These are phyloP conservation scores for Cistogaster globosa DNA, from an alignment of 2,888 invertebrate species.

Conservation along the genomic window DNA sequence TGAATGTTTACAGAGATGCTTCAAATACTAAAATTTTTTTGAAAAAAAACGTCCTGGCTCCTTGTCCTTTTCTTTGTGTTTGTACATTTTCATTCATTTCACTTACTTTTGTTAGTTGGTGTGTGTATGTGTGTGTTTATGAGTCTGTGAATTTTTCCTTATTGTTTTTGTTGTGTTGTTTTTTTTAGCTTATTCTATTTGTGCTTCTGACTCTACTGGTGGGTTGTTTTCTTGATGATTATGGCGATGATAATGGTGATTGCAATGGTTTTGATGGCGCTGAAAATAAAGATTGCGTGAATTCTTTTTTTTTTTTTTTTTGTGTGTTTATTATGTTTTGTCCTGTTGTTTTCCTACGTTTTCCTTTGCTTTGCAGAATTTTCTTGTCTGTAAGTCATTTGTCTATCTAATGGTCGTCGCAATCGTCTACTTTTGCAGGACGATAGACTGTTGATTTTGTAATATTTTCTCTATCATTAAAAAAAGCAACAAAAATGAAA, in stretches of 20 bases:
- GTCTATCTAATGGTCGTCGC: slow-evolving; percentile 64
- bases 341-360: slow-evolving; percentile 26
- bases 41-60: slow-evolving; percentile 36
- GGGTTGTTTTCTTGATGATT: slow-evolving; percentile 82
- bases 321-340: slow-evolving; percentile 27
- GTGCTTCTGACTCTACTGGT: slow-evolving; percentile 79
- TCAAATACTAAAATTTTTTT: not conserved
- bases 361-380: slow-evolving; percentile 58
- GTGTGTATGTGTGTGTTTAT: slow-evolving; percentile 5
- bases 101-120: slow-evolving; percentile 7
- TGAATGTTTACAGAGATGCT: slow-evolving; percentile 46
- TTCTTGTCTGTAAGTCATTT: slow-evolving; percentile 56
- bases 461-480: slow-evolving; percentile 42
- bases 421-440: slow-evolving; percentile 59
- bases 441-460: slow-evolving; percentile 67
- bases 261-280: slow-evolving; percentile 82
- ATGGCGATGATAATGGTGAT: slow-evolving; percentile 83
- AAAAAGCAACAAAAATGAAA: slow-evolving; percentile 1
- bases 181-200: slow-evolving; percentile 59
- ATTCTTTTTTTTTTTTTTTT: slow-evolving; percentile 72
- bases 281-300: slow-evolving; percentile 81
- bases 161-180: slow-evolving; percentile 32
- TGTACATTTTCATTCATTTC: slow-evolving; percentile 45
- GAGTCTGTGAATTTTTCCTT: slow-evolving; percentile 46
- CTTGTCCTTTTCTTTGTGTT: slow-evolving; percentile 24